These are phyloP conservation scores for Aptenodytes forsteri DNA, from an alignment of 2,113 vertebrate species.

Conservation along the genomic window DNA sequence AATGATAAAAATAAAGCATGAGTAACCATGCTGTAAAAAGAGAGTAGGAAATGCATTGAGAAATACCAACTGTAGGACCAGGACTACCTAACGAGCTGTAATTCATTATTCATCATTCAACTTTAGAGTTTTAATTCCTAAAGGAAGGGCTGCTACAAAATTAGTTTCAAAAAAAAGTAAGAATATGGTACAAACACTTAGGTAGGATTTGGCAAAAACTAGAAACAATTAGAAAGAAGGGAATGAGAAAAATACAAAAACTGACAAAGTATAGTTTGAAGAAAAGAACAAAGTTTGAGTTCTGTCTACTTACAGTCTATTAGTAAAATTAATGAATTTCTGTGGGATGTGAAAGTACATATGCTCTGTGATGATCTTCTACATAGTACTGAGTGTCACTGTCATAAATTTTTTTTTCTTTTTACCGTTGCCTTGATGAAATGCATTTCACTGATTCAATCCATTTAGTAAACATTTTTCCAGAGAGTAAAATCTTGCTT, in stretches of 20 bases:
- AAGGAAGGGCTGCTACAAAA: not conserved
- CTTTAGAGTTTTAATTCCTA: not conserved
- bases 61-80: not conserved
- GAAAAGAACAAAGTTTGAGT: not conserved
- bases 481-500: not conserved
- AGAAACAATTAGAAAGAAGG: not conserved
- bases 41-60: not conserved
- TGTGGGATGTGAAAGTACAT: not conserved
- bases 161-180: not conserved
- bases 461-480: not conserved
- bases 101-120: not conserved
- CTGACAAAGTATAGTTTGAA: not conserved
- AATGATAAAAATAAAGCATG: slow-evolving; percentile 39
- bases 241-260: not conserved
- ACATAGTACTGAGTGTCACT: not conserved
- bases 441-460: not conserved
- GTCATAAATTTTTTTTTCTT: not conserved
- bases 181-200: not conserved
- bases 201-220: not conserved
- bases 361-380: not conserved
- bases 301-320: not conserved
- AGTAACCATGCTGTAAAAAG: not conserved
- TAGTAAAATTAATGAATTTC: not conserved
- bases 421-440: not conserved
- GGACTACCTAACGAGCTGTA: not conserved